phyloP scores from a whole-genome alignment of 2,888 invertebrate species.

The Trisateles emortualis region DNA sequence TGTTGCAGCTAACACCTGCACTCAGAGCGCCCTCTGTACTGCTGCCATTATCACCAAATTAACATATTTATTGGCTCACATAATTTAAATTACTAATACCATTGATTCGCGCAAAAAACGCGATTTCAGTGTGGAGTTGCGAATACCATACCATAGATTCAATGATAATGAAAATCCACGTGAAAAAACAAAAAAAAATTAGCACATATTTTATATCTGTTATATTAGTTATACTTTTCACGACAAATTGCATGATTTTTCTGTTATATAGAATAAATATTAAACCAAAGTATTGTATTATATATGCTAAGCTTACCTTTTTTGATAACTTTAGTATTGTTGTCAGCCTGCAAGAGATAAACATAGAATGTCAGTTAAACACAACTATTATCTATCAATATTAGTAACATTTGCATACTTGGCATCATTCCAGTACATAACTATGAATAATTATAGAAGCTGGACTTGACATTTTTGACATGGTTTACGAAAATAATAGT shows the following conservation, averaged over 20 bases:
- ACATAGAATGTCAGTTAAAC: constrained; percentile 26
- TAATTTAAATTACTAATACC: background rate
- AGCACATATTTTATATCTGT: too few relatives aligned
- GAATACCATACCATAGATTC: too few relatives aligned
- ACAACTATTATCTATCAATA: constrained; percentile 3
- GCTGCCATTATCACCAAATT: constrained; percentile 12
- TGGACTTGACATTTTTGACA: constrained; percentile 19
- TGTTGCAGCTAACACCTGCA: constrained; percentile 12
- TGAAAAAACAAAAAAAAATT: too few relatives aligned
- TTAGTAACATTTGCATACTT: constrained; percentile 38
- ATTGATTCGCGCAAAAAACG: too few relatives aligned
- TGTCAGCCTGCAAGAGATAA: constrained; percentile 84
- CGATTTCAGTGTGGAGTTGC: too few relatives aligned
- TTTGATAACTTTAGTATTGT: constrained; percentile 80
- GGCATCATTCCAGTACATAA: constrained; percentile 55
- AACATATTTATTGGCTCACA: constrained; percentile 1
- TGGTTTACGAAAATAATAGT: constrained; percentile 1
- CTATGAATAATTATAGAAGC: constrained; percentile 46
- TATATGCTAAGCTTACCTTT: constrained; percentile 85
- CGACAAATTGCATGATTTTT: too few relatives aligned
- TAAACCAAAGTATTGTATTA: constrained; percentile 1
- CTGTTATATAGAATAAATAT: too few relatives aligned
- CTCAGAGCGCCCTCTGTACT: constrained; percentile 7
- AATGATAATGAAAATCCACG: too few relatives aligned
- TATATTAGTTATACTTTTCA: too few relatives aligned